These are phyloP conservation scores for Electrophaes corylata DNA, from an alignment of 2,888 invertebrate species.

Conservation along the genomic window DNA sequence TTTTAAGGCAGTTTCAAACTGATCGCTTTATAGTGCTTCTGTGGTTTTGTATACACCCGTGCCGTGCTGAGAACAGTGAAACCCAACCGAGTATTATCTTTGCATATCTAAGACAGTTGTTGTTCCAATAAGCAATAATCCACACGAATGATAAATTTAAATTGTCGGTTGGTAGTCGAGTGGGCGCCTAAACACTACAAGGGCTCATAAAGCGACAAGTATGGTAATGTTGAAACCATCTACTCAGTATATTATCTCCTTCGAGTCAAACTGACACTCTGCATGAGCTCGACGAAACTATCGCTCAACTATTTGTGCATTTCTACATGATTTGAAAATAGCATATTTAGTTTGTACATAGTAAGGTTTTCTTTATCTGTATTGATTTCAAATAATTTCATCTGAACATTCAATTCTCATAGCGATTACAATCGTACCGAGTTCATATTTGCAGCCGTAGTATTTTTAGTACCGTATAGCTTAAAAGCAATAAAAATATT, in stretches of 20 bases:
- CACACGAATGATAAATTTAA: slow-evolving; percentile 77
- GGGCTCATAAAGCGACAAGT: slow-evolving; percentile 78
- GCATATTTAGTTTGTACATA: too few species aligned
- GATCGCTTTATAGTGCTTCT: not conserved
- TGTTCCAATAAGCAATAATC: slow-evolving; percentile 78
- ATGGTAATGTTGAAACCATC: slow-evolving; percentile 74
- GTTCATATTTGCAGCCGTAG: too few species aligned
- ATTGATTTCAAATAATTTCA: too few species aligned
- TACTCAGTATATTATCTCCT: slow-evolving; percentile 63
- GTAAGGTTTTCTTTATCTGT: too few species aligned
- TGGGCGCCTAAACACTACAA: slow-evolving; percentile 82
- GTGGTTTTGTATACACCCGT: slow-evolving; percentile 20
- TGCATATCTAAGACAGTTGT: slow-evolving; percentile 67
- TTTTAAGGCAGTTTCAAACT: not conserved
- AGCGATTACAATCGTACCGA: too few species aligned
- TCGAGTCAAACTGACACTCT: slow-evolving; percentile 57
- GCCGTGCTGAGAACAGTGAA: slow-evolving; percentile 33
- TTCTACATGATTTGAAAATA: slow-evolving; percentile 14
- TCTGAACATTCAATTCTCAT: too few species aligned
- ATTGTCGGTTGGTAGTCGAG: slow-evolving; percentile 68
- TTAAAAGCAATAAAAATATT: too few species aligned
- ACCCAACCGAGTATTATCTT: slow-evolving; percentile 55
- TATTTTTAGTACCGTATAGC: too few species aligned
- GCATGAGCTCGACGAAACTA: slow-evolving; percentile 59
- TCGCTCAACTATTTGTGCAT: slow-evolving; percentile 25